Conservation (phyloP, 2,113 vertebrate species). For the Pantherophis guttatus region DNA sequence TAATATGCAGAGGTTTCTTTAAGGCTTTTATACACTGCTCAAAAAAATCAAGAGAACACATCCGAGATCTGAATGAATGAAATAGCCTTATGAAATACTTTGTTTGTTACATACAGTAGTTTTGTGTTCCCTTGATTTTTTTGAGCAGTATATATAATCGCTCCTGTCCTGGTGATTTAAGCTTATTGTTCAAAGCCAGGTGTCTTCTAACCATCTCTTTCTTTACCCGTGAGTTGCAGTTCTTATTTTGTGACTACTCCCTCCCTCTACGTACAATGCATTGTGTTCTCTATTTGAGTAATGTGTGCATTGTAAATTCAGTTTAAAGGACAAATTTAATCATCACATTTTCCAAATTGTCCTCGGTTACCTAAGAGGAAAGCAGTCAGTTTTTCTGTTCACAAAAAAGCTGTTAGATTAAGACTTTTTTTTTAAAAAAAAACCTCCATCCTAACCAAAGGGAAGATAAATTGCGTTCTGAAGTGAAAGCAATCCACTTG, state of each 20-base stretch:
- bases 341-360: not conserved
- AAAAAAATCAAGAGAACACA: no score
- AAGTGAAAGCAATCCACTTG: not conserved
- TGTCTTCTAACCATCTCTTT: not conserved
- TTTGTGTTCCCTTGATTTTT: no score
- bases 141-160: not conserved
- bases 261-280: not conserved
- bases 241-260: not conserved
- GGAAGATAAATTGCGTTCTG: not conserved
- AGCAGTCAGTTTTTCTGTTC: not conserved
- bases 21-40: not conserved
- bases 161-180: not conserved
- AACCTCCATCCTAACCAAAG: not conserved
- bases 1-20: not conserved
- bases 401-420: not conserved
- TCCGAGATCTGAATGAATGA: no score
- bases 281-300: not conserved
- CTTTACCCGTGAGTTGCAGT: not conserved
- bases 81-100: no score
- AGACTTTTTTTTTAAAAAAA: not conserved
- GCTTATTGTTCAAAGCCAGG: not conserved
- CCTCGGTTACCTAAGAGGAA: not conserved
- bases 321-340: not conserved
- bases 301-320: not conserved
- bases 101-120: no score